Evolutionary conservation across 2,888 invertebrate species (phyloP).

Genomic region (Dicroscelio sp.): DNA sequence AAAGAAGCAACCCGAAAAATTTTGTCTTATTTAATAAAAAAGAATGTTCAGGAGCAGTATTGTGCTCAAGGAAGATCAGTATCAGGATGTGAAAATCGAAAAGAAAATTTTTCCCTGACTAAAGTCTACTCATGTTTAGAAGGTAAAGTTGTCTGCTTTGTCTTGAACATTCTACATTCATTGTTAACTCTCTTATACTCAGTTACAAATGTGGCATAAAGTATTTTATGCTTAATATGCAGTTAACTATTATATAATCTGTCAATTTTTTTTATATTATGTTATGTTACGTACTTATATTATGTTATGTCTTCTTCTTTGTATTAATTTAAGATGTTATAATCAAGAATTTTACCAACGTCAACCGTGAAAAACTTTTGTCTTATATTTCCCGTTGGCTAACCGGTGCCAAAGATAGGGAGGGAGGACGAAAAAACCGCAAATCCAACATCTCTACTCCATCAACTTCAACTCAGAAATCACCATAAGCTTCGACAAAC

Average conservation of each 20-base stretch:
- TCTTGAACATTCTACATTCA: no score
- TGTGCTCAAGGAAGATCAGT: neutral
- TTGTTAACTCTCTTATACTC: neutral
- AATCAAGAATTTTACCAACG: no score
- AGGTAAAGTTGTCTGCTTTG: no score
- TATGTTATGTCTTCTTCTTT: no score
- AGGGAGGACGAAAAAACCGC: neutral
- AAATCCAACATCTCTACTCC: no score
- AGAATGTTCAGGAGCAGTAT: neutral
- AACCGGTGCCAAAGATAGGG: neutral
- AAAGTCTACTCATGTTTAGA: constrained; percentile 3
- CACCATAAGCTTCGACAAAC: no score
- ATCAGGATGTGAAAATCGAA: no score
- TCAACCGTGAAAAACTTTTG: neutral
- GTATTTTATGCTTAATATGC: no score
- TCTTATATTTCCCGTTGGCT: neutral
- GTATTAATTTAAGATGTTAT: no score
- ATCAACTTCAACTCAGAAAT: no score
- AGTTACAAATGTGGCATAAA: neutral
- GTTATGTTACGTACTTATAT: neutral
- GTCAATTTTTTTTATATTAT: no score
- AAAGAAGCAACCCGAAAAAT: neutral
- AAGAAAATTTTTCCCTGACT: constrained; percentile 13
- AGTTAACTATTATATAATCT: no score
- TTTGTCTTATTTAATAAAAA: neutral